phyloP scores from a whole-genome alignment of 2,888 invertebrate species.

The Erpobdella octoculata region DNA sequence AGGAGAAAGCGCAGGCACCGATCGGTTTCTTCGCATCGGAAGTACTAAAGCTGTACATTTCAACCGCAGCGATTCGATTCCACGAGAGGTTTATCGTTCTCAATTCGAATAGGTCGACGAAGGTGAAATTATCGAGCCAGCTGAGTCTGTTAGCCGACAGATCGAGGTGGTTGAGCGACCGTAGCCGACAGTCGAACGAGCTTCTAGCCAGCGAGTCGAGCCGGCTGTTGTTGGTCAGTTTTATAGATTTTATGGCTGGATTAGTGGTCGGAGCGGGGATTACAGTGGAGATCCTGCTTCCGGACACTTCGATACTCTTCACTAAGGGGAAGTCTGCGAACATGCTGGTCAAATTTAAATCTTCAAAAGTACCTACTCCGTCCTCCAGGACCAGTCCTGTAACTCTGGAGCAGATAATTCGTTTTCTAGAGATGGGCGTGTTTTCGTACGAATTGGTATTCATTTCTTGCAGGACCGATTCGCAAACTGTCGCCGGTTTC shows the following conservation, averaged over 20 bases:
- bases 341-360: not conserved
- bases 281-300: not conserved
- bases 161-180: constrained; percentile 29
- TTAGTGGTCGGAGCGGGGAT: not conserved
- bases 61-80: constrained; percentile 37
- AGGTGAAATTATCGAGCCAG: constrained; percentile 38
- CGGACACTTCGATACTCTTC: not conserved
- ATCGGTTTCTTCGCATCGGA: constrained; percentile 26
- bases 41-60: not conserved
- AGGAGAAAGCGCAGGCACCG: not conserved
- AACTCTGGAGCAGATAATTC: not conserved
- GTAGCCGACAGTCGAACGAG: not conserved
- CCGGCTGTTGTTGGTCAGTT: not conserved
- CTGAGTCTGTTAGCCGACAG: constrained; percentile 42
- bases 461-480: not conserved
- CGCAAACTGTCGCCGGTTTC: not conserved
- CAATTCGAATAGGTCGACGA: constrained; percentile 42
- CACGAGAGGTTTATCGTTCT: constrained; percentile 43
- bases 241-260: not conserved
- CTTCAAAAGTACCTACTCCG: not conserved
- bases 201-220: not conserved
- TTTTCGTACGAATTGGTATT: not conserved
- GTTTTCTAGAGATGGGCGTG: not conserved
- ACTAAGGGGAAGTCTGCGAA: not conserved
- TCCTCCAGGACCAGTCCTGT: not conserved